Conservation (phyloP, 1,140 invertebrate species). For the Megathymus violae region DNA sequence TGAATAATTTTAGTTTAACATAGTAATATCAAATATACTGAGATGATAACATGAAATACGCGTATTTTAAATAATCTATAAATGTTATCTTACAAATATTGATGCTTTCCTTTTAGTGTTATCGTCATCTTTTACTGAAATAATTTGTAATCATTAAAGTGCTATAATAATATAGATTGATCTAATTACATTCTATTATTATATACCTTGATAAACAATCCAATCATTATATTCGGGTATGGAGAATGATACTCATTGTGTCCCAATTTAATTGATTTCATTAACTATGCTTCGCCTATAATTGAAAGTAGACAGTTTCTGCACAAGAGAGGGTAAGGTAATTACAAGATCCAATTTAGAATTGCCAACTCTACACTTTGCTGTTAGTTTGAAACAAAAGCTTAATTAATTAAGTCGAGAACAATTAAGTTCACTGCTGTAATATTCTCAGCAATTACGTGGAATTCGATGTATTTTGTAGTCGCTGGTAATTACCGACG, state of each 20-base stretch:
- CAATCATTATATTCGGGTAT: slow-evolving; percentile 44
- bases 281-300: slow-evolving; percentile 79
- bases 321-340: slow-evolving; percentile 80
- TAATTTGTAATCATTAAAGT: too few species aligned
- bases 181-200: background rate
- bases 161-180: too few species aligned
- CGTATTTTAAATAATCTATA: too few species aligned
- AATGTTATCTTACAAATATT: too few species aligned
- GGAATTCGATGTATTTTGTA: slow-evolving; percentile 82
- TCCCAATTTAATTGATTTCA: slow-evolving; percentile 80
- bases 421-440: slow-evolving; percentile 82
- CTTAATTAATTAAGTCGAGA: slow-evolving; percentile 84
- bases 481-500: slow-evolving; percentile 74
- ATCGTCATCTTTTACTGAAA: too few species aligned
- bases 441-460: slow-evolving; percentile 82
- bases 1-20: too few species aligned
- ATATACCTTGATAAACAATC: slow-evolving; percentile 46
- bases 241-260: slow-evolving; percentile 66
- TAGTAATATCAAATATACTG: too few species aligned
- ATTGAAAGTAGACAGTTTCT: slow-evolving; percentile 82
- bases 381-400: slow-evolving; percentile 84
- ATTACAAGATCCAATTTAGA: slow-evolving; percentile 84
- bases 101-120: too few species aligned
- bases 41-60: too few species aligned
- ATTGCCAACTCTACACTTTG: slow-evolving; percentile 83